A percentile compares a stretch with the other conserved stretches of the same genome.
Conservation (phyloP, 2,888 invertebrate species). For the Eumacrocentrus americanus region DNA sequence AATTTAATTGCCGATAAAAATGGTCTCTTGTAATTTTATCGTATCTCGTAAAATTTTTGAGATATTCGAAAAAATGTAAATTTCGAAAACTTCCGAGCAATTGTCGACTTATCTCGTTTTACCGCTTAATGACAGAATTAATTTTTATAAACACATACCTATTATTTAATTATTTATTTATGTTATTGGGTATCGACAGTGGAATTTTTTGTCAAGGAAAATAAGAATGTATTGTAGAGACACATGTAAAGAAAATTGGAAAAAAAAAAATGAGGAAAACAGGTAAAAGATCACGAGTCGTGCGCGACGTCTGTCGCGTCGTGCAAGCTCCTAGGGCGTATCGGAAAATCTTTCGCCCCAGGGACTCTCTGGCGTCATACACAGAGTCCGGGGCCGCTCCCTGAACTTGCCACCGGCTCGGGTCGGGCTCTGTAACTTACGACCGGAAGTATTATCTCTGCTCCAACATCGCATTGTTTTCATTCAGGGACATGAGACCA, state of each 20-base stretch:
- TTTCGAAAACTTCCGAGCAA: too few relatives aligned
- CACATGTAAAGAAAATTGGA: too few relatives aligned
- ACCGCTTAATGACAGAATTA: too few relatives aligned
- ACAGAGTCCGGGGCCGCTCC: slow-evolving; percentile 34
- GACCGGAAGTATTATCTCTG: slow-evolving; percentile 53
- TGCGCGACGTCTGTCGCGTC: slow-evolving; percentile 26
- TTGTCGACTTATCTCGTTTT: too few relatives aligned
- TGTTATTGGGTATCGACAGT: too few relatives aligned
- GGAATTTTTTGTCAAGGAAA: too few relatives aligned
- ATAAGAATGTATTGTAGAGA: too few relatives aligned
- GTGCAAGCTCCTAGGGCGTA: slow-evolving; percentile 32
- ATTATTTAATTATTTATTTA: background rate
- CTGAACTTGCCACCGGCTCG: slow-evolving; percentile 39
- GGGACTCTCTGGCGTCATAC: slow-evolving; percentile 35
- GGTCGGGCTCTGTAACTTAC: slow-evolving; percentile 42
- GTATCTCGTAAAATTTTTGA: too few relatives aligned
- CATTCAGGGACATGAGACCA: slow-evolving; percentile 46
- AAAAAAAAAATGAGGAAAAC: slow-evolving; percentile 17
- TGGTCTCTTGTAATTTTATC: too few relatives aligned
- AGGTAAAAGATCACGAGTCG: slow-evolving; percentile 17
- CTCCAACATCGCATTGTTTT: slow-evolving; percentile 49
- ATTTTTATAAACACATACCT: too few relatives aligned
- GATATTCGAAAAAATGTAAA: too few relatives aligned
- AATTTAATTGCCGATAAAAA: too few relatives aligned
- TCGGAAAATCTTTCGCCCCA: slow-evolving; percentile 41